Conservation (phyloP, 2,888 invertebrate genomes). For the Mimachlamys varia region DNA sequence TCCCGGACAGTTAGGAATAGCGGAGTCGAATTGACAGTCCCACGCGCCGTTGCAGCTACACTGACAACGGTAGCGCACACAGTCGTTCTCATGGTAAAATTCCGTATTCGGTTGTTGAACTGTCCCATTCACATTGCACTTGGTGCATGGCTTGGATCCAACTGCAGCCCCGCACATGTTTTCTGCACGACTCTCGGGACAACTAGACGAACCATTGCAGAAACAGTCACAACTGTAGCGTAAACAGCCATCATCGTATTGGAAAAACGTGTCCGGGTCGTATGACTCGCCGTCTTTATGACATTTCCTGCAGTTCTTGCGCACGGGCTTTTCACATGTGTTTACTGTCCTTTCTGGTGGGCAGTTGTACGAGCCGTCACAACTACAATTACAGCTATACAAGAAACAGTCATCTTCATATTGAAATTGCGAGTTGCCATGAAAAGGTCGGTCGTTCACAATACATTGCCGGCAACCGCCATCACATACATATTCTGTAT, state of each 20-base stretch:
- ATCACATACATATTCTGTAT: constrained; percentile 52
- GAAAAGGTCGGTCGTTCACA: constrained; percentile 50
- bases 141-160: constrained; percentile 39
- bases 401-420: constrained; percentile 59
- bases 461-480: constrained; percentile 57
- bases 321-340: constrained; percentile 49
- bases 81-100: constrained; percentile 63
- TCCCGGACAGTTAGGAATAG: constrained; percentile 49
- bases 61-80: constrained; percentile 66
- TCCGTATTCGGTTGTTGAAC: constrained; percentile 57
- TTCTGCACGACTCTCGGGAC: constrained; percentile 56
- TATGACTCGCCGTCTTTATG: constrained; percentile 58
- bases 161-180: constrained; percentile 50
- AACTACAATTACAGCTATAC: constrained; percentile 62
- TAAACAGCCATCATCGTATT: constrained; percentile 62
- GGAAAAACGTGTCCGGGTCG: constrained; percentile 64
- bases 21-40: constrained; percentile 61
- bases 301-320: constrained; percentile 54
- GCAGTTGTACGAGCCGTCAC: constrained; percentile 62
- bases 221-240: constrained; percentile 65
- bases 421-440: constrained; percentile 48
- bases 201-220: constrained; percentile 67
- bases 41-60: constrained; percentile 69
- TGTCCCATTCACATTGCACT: constrained; percentile 60
- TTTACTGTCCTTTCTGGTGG: constrained; percentile 54